These are phyloP conservation scores for Amphiura filiformis DNA, from an alignment of 35 echinoderm and acorn worm genomes.

Conservation along the genomic window DNA sequence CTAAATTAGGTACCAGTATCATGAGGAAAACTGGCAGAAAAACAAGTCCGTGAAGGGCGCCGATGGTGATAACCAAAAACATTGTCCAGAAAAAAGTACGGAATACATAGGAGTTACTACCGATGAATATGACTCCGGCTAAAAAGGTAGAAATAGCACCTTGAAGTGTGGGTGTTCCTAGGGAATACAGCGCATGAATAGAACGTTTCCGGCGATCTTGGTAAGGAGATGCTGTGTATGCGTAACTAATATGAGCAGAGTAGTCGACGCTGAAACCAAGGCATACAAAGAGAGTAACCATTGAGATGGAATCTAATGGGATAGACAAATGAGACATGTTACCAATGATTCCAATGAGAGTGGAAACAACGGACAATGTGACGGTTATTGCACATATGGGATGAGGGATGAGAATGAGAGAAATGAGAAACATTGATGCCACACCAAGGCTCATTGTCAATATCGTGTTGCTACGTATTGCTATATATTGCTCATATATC, in stretches of 20 bases:
- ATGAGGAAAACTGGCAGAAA: constrained; percentile 60
- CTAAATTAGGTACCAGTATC: background rate
- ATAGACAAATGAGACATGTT: constrained; percentile 63
- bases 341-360: constrained; percentile 53
- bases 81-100: constrained; percentile 69
- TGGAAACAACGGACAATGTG: constrained; percentile 49
- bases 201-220: background rate
- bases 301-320: no score
- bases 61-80: constrained; percentile 60
- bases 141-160: constrained; percentile 44
- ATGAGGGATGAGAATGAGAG: constrained; percentile 74
- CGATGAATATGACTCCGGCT: constrained; percentile 24
- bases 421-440: constrained; percentile 59
- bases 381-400: no score
- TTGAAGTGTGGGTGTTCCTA: constrained; percentile 67
- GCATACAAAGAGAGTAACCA: no score
- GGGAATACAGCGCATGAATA: constrained; percentile 27
- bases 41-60: constrained; percentile 58
- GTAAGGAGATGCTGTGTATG: constrained; percentile 20
- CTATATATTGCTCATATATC: constrained; percentile 46
- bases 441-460: constrained; percentile 48
- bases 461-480: no score
- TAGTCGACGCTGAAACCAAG: constrained; percentile 81
- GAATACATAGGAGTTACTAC: constrained; percentile 50
- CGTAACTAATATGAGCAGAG: no score